Percentiles rank a stretch among this genome's conserved stretches.
phyloP scores from a whole-genome alignment of 2,113 vertebrate species.

The Dicrurus megarhynchus region DNA sequence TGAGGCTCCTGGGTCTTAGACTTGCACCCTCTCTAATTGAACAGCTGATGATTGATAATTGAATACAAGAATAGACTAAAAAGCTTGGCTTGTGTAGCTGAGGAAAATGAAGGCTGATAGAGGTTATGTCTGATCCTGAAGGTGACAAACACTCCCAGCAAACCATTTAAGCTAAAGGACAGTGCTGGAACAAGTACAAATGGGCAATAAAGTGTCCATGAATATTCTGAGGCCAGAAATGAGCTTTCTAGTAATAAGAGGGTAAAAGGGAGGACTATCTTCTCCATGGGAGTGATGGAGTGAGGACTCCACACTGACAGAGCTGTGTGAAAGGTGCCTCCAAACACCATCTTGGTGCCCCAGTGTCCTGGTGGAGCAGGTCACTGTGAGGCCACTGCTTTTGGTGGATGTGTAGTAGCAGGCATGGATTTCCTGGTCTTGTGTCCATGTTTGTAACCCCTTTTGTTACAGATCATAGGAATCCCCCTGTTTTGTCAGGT shows the following conservation, averaged over 20 bases:
- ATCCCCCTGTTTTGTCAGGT: not conserved
- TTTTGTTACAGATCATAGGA: not conserved
- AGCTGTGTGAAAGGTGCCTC: not conserved
- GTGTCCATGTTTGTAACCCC: accelerated
- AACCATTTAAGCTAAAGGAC: constrained; percentile 30
- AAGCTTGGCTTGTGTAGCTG: constrained; percentile 16
- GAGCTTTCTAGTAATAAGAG: not conserved
- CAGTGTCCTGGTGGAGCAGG: not conserved
- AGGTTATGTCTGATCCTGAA: not conserved
- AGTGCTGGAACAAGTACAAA: constrained; percentile 47
- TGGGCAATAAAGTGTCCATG: not conserved
- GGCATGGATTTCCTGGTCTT: not conserved
- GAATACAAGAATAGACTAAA: constrained; percentile 14
- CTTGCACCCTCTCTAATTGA: not conserved
- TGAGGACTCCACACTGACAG: not conserved
- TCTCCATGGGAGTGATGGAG: not conserved
- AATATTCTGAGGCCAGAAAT: constrained; percentile 30
- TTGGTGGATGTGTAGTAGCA: not conserved
- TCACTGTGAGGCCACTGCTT: not conserved
- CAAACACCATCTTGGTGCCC: not conserved
- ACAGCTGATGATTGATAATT: constrained; percentile 50
- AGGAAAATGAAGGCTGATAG: constrained; percentile 10
- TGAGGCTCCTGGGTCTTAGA: not conserved
- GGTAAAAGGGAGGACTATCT: not conserved
- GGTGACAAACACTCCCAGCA: constrained; percentile 4